A percentile compares a stretch with the other conserved stretches of the same genome.
phyloP scores from a whole-genome alignment of 1,140 invertebrate species.

The Melitaea cinxia region DNA sequence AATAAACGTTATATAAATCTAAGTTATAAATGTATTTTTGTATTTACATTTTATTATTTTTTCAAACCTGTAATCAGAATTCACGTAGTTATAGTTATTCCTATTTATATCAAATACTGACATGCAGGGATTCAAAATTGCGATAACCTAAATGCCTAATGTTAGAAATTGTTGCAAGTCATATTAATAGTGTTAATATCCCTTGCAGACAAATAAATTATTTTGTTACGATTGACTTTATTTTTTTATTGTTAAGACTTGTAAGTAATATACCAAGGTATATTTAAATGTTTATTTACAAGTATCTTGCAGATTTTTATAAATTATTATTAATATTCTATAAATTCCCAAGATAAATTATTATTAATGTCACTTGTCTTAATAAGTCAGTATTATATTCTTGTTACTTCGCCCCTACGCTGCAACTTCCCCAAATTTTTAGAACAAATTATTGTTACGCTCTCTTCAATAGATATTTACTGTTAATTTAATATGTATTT shows the following conservation, averaged over 20 bases:
- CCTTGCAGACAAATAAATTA: background rate
- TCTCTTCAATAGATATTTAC: background rate
- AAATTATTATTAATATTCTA: too few species aligned
- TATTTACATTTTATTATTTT: background rate
- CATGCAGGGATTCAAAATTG: slow-evolving; percentile 21
- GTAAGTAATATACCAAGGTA: too few species aligned
- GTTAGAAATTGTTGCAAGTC: background rate
- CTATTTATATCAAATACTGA: background rate
- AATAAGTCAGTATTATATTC: too few species aligned
- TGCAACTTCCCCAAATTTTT: too few species aligned
- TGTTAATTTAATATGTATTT: too few species aligned
- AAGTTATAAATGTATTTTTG: background rate
- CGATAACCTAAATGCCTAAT: slow-evolving; percentile 27
- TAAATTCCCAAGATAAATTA: too few species aligned
- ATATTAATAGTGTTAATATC: background rate
- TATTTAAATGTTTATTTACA: too few species aligned
- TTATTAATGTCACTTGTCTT: too few species aligned
- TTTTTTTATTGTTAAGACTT: too few species aligned
- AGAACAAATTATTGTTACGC: background rate
- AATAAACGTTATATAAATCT: too few species aligned
- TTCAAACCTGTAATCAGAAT: background rate
- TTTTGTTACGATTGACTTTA: too few species aligned
- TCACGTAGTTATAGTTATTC: background rate
- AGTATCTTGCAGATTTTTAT: background rate
- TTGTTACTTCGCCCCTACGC: too few species aligned